A percentile compares a stretch with the other conserved stretches of the same genome.
Evolutionary conservation across 2,888 invertebrate species (phyloP).

Genomic region (Saturnia pavonia): DNA sequence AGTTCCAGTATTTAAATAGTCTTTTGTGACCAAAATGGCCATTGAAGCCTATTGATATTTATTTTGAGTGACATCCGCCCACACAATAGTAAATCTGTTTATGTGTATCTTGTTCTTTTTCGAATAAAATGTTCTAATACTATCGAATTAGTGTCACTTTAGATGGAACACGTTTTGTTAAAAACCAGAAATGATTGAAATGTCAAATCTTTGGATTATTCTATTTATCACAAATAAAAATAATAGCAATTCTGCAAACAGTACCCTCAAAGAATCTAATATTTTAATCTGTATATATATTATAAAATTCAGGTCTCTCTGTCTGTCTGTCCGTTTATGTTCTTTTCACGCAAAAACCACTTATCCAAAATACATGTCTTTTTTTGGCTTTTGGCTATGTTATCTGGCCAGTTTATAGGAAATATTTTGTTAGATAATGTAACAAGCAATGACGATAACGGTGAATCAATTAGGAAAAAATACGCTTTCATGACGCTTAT

Average conservation of each 20-base stretch:
- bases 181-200: conserved; percentile 48
- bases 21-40: conserved; percentile 45
- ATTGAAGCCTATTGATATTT: conserved; percentile 39
- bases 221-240: conserved; percentile 4
- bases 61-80: conserved; percentile 73
- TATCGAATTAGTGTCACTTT: conserved; percentile 58
- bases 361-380: no score
- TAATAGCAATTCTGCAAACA: background rate
- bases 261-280: background rate
- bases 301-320: no score
- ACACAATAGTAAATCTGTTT: conserved; percentile 69
- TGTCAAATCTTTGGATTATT: conserved; percentile 17
- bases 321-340: no score
- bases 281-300: background rate
- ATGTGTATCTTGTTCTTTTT: conserved; percentile 71
- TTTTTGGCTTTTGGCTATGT: no score
- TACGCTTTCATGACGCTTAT: no score
- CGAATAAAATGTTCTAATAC: conserved; percentile 57
- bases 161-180: conserved; percentile 58
- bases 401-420: no score
- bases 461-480: no score
- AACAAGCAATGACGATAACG: no score
- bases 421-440: no score
- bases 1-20: conserved; percentile 33
- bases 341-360: no score